These are phyloP conservation scores for Toxostoma redivivum DNA, from an alignment of 2,113 vertebrate species.

Conservation along the genomic window DNA sequence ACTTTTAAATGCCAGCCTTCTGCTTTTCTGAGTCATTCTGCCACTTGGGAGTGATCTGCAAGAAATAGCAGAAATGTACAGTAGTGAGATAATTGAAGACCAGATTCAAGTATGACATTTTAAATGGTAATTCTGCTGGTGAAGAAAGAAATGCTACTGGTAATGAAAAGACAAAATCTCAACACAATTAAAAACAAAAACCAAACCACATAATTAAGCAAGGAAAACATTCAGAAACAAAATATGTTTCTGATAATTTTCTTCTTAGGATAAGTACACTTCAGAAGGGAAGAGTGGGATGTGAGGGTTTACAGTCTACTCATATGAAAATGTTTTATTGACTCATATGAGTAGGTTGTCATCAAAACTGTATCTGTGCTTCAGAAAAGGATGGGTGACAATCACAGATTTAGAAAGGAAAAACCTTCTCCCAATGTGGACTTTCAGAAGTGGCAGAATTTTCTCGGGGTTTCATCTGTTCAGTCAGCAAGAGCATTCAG, in stretches of 20 bases:
- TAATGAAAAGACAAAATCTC: neutral
- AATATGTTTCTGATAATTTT: neutral
- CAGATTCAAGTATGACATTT: neutral
- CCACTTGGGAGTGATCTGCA: neutral
- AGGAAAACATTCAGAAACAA: neutral
- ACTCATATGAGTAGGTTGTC: constrained; percentile 10
- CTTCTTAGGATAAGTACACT: neutral
- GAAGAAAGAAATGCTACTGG: neutral
- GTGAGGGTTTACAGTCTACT: neutral
- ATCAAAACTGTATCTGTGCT: neutral
- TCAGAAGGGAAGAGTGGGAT: neutral
- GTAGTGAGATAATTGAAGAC: constrained; percentile 4
- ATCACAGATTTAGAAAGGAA: neutral
- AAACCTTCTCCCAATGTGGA: neutral
- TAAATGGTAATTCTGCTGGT: neutral
- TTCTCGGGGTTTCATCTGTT: neutral
- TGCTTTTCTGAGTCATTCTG: constrained; percentile 22
- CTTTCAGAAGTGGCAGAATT: neutral
- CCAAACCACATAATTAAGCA: neutral
- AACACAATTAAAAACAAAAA: neutral
- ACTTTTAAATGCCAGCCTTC: neutral
- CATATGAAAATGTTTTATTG: neutral
- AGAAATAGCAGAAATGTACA: neutral
- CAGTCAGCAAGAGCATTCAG: neutral
- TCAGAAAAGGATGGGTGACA: neutral